Conservation (phyloP, 2,888 invertebrate species). For the Limulus polyphemus region DNA sequence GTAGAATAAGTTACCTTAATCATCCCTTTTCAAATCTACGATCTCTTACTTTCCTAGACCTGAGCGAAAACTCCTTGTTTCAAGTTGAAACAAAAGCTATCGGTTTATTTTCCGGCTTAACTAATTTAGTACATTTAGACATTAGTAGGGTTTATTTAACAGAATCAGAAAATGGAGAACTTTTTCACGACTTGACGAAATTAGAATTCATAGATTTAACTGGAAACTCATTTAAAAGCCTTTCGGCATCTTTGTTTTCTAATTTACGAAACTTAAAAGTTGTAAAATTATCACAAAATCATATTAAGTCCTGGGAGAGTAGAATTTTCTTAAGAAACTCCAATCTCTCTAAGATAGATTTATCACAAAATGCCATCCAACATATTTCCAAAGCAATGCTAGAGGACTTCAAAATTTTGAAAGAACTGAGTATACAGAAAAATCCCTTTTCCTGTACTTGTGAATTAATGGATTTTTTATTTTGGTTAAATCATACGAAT, state of each 20-base stretch:
- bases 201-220: conserved; percentile 14
- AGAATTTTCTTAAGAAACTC: conserved; percentile 4
- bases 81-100: conserved; percentile 11
- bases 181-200: conserved; percentile 6
- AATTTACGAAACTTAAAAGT: conserved; percentile 11
- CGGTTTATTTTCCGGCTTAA: conserved; percentile 5
- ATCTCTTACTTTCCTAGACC: conserved; percentile 12
- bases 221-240: conserved; percentile 4
- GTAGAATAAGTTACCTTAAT: conserved; percentile 9
- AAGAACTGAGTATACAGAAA: conserved; percentile 7
- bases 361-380: conserved; percentile 1
- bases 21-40: conserved; percentile 10
- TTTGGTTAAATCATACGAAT: conserved; percentile 3
- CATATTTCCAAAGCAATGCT: conserved; percentile 1
- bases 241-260: conserved; percentile 5
- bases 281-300: conserved; percentile 13
- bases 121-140: not conserved
- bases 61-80: conserved; percentile 16
- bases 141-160: not conserved
- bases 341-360: conserved; percentile 5
- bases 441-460: conserved; percentile 4
- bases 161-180: conserved; percentile 1
- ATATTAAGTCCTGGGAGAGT: conserved; percentile 10
- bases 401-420: conserved; percentile 5
- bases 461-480: not conserved